Percentiles rank a stretch among this genome's conserved stretches.
Evolutionary conservation across 1,140 invertebrate species (phyloP).

Genomic region (Zaprionus gabonicus): DNA sequence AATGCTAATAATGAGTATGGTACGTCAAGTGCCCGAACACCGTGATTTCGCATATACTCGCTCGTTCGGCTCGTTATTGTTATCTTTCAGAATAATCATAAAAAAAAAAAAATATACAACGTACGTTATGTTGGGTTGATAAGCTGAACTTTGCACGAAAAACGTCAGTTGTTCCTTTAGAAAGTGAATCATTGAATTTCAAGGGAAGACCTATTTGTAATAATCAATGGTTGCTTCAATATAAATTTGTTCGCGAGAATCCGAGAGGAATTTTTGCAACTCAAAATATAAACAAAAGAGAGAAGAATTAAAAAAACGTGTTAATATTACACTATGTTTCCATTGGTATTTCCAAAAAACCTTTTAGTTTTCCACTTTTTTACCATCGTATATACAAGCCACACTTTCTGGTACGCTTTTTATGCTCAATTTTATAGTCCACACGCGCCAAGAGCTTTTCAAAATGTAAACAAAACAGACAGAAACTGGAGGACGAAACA

Average conservation of each 20-base stretch:
- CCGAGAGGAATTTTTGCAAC: not conserved
- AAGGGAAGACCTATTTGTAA: not conserved
- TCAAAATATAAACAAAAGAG: not conserved
- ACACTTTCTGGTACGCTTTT: not conserved
- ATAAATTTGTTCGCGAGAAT: not conserved
- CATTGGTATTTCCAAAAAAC: too few species aligned
- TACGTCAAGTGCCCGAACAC: conserved; percentile 3
- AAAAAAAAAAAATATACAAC: not conserved
- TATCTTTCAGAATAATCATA: not conserved
- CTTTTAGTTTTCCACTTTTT: too few species aligned
- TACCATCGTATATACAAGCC: too few species aligned
- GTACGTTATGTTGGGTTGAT: not conserved
- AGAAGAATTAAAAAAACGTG: too few species aligned
- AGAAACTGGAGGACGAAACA: conserved; percentile 22
- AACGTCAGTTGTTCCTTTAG: not conserved
- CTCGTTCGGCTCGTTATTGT: not conserved
- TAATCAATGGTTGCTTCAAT: not conserved
- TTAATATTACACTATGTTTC: too few species aligned
- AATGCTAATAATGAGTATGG: conserved; percentile 18
- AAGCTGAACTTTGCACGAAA: not conserved
- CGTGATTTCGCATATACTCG: conserved; percentile 15
- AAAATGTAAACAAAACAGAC: conserved; percentile 53
- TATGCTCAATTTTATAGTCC: not conserved
- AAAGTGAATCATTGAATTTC: not conserved
- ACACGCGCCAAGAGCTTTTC: conserved; percentile 14